Evolutionary conservation across 2,113 vertebrate genomes (phyloP).

Genomic region (Trogon melanurus): DNA sequence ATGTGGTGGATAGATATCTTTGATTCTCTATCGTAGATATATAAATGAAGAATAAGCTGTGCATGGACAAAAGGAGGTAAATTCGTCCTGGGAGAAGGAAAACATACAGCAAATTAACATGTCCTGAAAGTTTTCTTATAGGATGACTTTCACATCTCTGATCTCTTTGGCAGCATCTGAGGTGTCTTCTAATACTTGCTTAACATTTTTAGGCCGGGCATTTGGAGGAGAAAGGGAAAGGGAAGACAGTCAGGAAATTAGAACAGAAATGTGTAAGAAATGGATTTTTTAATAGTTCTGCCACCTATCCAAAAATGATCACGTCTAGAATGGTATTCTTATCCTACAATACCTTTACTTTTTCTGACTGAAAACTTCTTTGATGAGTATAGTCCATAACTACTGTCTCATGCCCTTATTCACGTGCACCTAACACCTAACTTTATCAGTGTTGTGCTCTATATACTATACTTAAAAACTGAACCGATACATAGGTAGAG

Average conservation of each 20-base stretch:
- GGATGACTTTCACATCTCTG: not conserved
- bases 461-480: not conserved
- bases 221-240: not conserved
- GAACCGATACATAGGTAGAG: not conserved
- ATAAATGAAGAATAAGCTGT: not conserved
- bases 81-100: not conserved
- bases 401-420: not conserved
- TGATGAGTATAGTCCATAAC: not conserved
- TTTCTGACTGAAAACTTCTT: not conserved
- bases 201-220: not conserved
- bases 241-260: not conserved
- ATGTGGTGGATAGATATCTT: not conserved
- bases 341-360: not conserved
- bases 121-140: not conserved
- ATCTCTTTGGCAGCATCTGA: not conserved
- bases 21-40: not conserved
- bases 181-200: not conserved
- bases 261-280: not conserved
- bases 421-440: not conserved
- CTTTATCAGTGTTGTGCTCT: not conserved
- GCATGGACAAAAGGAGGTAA: not conserved
- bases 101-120: not conserved
- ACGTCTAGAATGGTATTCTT: not conserved
- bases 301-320: not conserved
- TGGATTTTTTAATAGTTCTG: not conserved